These are phyloP conservation scores for Ophioninae sp. DNA, from an alignment of 2,888 invertebrate genomes.

Conservation along the genomic window DNA sequence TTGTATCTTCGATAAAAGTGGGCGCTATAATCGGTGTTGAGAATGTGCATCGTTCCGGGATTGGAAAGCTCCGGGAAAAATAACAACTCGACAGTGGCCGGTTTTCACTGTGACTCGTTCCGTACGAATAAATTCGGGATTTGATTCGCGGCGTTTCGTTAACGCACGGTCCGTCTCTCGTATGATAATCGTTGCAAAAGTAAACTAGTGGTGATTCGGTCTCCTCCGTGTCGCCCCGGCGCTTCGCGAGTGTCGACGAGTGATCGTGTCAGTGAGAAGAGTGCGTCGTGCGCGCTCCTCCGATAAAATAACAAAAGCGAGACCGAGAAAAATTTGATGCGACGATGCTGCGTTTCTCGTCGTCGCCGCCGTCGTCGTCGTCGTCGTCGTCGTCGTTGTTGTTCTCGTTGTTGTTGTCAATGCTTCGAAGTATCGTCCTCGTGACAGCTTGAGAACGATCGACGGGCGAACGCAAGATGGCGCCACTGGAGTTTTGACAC, in stretches of 20 bases:
- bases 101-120: conserved; percentile 41
- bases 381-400: no score
- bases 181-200: background rate
- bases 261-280: conserved; percentile 11
- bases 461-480: conserved; percentile 73
- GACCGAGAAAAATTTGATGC: conserved; percentile 19
- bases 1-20: conserved; percentile 7
- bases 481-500: conserved; percentile 79
- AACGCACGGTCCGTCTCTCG: conserved; percentile 15
- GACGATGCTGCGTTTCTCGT: conserved; percentile 54
- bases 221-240: background rate
- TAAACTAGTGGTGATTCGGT: conserved; percentile 5
- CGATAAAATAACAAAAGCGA: background rate
- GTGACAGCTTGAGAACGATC: conserved; percentile 76
- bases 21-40: background rate
- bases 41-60: background rate
- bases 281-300: background rate
- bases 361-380: no score
- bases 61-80: conserved; percentile 31
- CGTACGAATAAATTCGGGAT: conserved; percentile 20
- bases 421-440: conserved; percentile 69
- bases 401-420: conserved; percentile 23
- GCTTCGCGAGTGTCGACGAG: background rate
- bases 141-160: conserved; percentile 1
- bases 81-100: conserved; percentile 61